phyloP scores from a whole-genome alignment of 2,797 vertebrate genomes.

The Apogon hyalosoma region DNA sequence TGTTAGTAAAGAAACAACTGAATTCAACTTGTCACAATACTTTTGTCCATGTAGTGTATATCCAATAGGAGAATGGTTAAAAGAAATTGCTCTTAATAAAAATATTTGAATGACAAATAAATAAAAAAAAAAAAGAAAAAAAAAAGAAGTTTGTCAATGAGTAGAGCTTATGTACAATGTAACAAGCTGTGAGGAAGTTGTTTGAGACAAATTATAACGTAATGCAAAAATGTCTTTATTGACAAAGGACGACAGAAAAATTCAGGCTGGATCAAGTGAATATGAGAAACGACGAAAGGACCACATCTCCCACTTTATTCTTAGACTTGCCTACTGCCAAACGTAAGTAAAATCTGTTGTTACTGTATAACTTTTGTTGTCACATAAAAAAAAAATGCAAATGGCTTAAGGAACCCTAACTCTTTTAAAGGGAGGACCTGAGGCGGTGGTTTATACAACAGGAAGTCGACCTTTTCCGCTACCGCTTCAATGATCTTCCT shows the following conservation, averaged over 20 bases:
- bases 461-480: constrained; percentile 95
- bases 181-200: too few relatives aligned
- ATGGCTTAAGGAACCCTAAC: too few relatives aligned
- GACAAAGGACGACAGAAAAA: constrained; percentile 75
- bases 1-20: too few relatives aligned
- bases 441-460: constrained; percentile 98
- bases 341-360: constrained; percentile 86
- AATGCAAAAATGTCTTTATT: constrained; percentile 2
- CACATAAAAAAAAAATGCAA: background rate
- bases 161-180: too few relatives aligned
- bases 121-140: too few relatives aligned
- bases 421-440: constrained; percentile 90
- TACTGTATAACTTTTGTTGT: background rate
- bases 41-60: too few relatives aligned
- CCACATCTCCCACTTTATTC: constrained; percentile 96
- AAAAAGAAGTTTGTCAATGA: too few relatives aligned
- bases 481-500: constrained; percentile 85
- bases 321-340: constrained; percentile 97
- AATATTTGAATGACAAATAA: too few relatives aligned
- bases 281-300: constrained; percentile 92
- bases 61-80: too few relatives aligned
- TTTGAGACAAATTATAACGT: too few relatives aligned
- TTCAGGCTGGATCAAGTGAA: constrained; percentile 69
- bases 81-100: too few relatives aligned
- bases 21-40: too few relatives aligned